Percentiles rank a stretch among this genome's conserved stretches.
Evolutionary conservation across 1,140 invertebrate genomes (phyloP).

Genomic region (Babylonia areolata): DNA sequence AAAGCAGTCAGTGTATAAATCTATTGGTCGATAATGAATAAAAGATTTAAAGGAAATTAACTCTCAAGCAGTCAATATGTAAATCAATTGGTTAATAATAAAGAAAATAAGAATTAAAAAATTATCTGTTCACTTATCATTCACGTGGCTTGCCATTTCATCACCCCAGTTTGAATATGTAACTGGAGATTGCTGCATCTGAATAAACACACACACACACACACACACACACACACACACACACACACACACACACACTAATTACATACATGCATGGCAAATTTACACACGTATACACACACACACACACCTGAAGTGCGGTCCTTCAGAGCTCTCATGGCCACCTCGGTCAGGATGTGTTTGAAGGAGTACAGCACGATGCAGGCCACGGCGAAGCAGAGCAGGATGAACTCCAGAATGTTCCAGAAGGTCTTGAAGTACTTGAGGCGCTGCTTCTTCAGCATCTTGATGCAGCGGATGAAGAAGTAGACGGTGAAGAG

Average conservation of each 20-base stretch:
- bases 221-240: neutral
- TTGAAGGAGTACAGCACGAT: slow-evolving; percentile 77
- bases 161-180: too few relatives aligned
- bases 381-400: slow-evolving; percentile 73
- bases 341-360: slow-evolving; percentile 74
- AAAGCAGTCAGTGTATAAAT: too few relatives aligned
- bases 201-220: neutral
- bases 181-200: too few relatives aligned
- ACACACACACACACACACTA: neutral
- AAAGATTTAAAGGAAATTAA: too few relatives aligned
- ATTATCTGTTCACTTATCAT: too few relatives aligned
- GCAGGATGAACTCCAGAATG: slow-evolving; percentile 75
- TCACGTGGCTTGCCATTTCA: too few relatives aligned
- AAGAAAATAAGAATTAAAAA: too few relatives aligned
- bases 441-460: slow-evolving; percentile 69
- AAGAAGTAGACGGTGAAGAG: slow-evolving; percentile 73
- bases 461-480: slow-evolving; percentile 64
- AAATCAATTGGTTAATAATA: too few relatives aligned
- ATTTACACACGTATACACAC: neutral
- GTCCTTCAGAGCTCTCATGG: slow-evolving; percentile 74
- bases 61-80: too few relatives aligned
- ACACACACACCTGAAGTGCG: slow-evolving; percentile 65
- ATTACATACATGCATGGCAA: neutral
- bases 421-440: slow-evolving; percentile 79
- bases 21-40: too few relatives aligned